These are phyloP conservation scores for Theocolax elegans DNA, from an alignment of 1,140 invertebrate species.

Conservation along the genomic window DNA sequence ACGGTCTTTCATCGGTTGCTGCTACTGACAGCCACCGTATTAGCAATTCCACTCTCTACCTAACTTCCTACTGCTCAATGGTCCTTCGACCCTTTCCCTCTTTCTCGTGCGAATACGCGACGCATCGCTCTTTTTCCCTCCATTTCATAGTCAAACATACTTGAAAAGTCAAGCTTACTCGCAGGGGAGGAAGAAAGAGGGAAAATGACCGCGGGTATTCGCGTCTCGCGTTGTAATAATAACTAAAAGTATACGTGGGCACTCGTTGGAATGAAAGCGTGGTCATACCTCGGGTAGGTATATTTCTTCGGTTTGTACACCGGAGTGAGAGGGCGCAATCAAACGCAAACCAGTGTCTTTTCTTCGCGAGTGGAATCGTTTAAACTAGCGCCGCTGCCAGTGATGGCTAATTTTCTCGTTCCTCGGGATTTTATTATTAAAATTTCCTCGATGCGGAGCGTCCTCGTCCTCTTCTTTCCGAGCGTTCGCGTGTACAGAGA, in stretches of 20 bases:
- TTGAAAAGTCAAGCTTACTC: too few relatives aligned
- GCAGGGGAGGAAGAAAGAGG: neutral
- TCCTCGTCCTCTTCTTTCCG: neutral
- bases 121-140: too few relatives aligned
- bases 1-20: constrained; percentile 37
- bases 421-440: constrained; percentile 57
- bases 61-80: neutral
- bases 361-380: constrained; percentile 29
- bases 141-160: too few relatives aligned
- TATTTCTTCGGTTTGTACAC: neutral
- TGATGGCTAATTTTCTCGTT: constrained; percentile 58
- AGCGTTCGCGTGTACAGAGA: neutral
- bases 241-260: constrained; percentile 15
- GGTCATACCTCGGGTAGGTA: neutral
- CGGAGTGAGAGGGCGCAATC: neutral
- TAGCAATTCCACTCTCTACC: constrained; percentile 54
- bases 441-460: constrained; percentile 41
- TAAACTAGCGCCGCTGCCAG: constrained; percentile 48
- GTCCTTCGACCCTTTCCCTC: neutral
- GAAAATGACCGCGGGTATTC: neutral
- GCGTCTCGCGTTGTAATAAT: constrained; percentile 39
- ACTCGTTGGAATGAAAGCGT: constrained; percentile 12
- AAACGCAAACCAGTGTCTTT: constrained; percentile 22
- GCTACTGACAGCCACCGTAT: constrained; percentile 57
- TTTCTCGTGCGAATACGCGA: neutral